These are phyloP conservation scores for Acanthococcus lagerstroemiae DNA, from an alignment of 2,888 invertebrate species.

Conservation along the genomic window DNA sequence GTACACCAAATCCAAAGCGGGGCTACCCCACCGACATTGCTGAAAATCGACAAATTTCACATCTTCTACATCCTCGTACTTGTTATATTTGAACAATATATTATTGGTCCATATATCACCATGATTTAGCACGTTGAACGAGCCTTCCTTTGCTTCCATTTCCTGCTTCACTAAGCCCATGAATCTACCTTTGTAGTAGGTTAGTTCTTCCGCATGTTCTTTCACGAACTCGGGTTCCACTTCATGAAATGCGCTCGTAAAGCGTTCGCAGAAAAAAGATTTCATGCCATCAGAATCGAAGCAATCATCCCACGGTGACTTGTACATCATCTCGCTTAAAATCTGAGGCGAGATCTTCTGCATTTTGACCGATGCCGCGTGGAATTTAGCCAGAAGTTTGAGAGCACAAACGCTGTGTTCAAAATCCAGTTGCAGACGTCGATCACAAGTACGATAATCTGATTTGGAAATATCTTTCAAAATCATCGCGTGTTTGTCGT, in stretches of 20 bases:
- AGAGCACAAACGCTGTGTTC: neutral
- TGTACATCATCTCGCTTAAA: neutral
- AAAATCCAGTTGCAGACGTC: neutral
- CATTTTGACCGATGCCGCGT: conserved; percentile 1
- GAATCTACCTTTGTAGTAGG: neutral
- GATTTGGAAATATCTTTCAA: conserved; percentile 1
- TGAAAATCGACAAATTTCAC: conserved; percentile 32
- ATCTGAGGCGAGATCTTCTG: neutral
- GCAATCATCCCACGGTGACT: no score
- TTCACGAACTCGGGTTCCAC: neutral
- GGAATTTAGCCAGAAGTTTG: conserved; percentile 10
- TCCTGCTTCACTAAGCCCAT: neutral
- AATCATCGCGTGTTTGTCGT: neutral
- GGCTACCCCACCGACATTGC: conserved; percentile 23
- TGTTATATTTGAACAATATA: conserved; percentile 32
- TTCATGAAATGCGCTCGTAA: neutral
- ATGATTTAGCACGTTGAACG: conserved; percentile 13
- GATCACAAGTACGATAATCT: neutral
- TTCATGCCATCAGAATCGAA: neutral
- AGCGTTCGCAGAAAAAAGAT: no score
- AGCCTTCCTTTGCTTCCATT: neutral
- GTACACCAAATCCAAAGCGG: conserved; percentile 30
- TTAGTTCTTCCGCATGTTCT: neutral
- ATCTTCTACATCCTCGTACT: neutral
- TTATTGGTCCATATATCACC: conserved; percentile 7